Conservation (phyloP, 2,888 invertebrate genomes). For the Ichneumoninae sp. region DNA sequence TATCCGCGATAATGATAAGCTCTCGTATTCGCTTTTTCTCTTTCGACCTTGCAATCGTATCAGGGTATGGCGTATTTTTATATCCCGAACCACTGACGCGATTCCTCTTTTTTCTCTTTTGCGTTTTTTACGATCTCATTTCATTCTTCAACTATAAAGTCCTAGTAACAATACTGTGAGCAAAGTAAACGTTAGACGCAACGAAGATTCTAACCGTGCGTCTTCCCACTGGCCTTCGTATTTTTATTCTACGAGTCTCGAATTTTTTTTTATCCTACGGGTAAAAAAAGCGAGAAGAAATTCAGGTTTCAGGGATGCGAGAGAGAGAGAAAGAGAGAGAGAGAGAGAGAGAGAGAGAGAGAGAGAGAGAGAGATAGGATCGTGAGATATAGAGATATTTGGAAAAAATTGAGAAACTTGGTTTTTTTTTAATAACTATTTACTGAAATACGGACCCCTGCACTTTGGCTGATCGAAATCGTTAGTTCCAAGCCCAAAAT, state of each 20-base stretch:
- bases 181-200: slow-evolving; percentile 55
- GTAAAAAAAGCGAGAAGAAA: slow-evolving; percentile 65
- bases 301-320: slow-evolving; percentile 50
- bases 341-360: slow-evolving; percentile 55
- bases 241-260: slow-evolving; percentile 54
- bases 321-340: slow-evolving; percentile 52
- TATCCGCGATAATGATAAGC: slow-evolving; percentile 55
- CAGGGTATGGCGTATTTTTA: not conserved
- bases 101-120: slow-evolving; percentile 44
- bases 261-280: slow-evolving; percentile 52
- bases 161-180: slow-evolving; percentile 61
- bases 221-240: slow-evolving; percentile 24
- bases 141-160: slow-evolving; percentile 34
- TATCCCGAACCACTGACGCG: slow-evolving; percentile 46
- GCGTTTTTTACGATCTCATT: slow-evolving; percentile 13
- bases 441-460: slow-evolving; percentile 28
- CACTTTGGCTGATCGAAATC: slow-evolving; percentile 17
- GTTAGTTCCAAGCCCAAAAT: not conserved
- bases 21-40: slow-evolving; percentile 21
- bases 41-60: not conserved
- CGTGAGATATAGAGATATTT: slow-evolving; percentile 70
- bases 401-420: slow-evolving; percentile 69
- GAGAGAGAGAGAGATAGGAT: slow-evolving; percentile 50
- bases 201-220: slow-evolving; percentile 51
- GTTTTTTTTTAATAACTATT: slow-evolving; percentile 7